Evolutionary conservation across 64 coral and sea anemone genomes (phyloP).

Genomic region (Stichodactyla helianthus): DNA sequence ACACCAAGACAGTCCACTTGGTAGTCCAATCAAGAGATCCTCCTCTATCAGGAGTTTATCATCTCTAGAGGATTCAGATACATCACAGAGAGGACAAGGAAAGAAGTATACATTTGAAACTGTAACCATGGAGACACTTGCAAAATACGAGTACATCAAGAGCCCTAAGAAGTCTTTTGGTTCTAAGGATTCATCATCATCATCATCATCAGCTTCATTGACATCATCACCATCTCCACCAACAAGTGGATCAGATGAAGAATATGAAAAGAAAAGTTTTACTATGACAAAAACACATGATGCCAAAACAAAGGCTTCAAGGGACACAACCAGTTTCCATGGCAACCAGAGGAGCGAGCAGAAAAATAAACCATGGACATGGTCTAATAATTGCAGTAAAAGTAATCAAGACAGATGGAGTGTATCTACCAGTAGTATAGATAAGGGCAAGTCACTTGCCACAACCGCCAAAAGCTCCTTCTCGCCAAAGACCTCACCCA

Average conservation of each 20-base stretch:
- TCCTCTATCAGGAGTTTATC: slow-evolving; percentile 5
- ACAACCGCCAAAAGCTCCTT: not conserved
- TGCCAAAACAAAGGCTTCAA: not conserved
- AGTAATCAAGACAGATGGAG: slow-evolving; percentile 2
- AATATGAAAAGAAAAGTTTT: slow-evolving; percentile 14
- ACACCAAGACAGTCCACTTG: not conserved
- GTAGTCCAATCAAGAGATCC: slow-evolving; percentile 1
- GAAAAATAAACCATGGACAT: not conserved
- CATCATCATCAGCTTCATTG: not conserved
- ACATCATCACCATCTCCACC: slow-evolving; percentile 24
- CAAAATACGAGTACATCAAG: slow-evolving; percentile 94
- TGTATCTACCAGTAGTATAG: not conserved
- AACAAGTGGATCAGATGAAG: slow-evolving; percentile 11
- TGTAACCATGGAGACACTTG: slow-evolving; percentile 85
- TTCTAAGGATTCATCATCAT: not conserved
- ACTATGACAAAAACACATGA: not conserved
- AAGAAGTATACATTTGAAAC: slow-evolving; percentile 90
- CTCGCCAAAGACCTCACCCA: slow-evolving; percentile 1
- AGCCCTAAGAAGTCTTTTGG: slow-evolving; percentile 44
- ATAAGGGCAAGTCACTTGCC: not conserved
- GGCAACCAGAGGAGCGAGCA: not conserved
- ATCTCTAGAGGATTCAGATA: not conserved
- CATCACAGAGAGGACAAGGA: not conserved
- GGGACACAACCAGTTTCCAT: not conserved
- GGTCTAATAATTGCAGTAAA: not conserved